Conservation (phyloP, 1,140 invertebrate genomes). For the Trichoplusia ni region DNA sequence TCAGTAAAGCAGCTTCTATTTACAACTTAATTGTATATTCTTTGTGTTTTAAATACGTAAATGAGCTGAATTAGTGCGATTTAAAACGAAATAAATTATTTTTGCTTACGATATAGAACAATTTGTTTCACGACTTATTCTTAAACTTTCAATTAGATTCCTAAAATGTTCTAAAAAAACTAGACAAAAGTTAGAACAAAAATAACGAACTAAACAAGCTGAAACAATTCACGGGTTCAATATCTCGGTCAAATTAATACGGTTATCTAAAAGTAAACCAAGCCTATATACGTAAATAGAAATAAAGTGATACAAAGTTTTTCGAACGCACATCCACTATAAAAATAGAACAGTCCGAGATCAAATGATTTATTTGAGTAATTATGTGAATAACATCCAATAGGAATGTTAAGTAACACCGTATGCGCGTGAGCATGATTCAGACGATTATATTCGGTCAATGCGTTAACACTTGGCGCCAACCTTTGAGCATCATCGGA, state of each 20-base stretch:
- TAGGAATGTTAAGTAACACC: conserved; percentile 77
- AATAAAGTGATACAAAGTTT: conserved; percentile 40
- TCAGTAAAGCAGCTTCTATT: no score
- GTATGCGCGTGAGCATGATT: conserved; percentile 57
- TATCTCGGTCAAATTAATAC: not conserved
- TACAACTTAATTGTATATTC: no score
- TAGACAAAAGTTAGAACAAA: no score
- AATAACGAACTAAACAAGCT: no score
- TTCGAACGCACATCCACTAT: conserved; percentile 46
- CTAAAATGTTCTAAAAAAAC: no score
- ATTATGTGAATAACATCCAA: conserved; percentile 70
- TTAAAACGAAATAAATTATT: no score
- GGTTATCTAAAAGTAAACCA: not conserved
- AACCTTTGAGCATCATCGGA: conserved; percentile 34
- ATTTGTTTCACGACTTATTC: no score
- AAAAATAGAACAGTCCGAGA: conserved; percentile 52
- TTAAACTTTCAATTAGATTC: no score
- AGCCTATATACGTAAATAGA: conserved; percentile 43
- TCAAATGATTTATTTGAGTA: conserved; percentile 72
- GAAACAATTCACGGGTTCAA: no score
- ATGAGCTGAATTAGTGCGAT: no score
- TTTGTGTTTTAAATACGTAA: no score
- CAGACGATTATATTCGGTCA: conserved; percentile 69
- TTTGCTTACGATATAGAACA: no score
- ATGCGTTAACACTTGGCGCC: conserved; percentile 68